Base-by-base conservation (phyloP, 2,113 vertebrate genomes). In the Ondatra zibethicus region DNA sequence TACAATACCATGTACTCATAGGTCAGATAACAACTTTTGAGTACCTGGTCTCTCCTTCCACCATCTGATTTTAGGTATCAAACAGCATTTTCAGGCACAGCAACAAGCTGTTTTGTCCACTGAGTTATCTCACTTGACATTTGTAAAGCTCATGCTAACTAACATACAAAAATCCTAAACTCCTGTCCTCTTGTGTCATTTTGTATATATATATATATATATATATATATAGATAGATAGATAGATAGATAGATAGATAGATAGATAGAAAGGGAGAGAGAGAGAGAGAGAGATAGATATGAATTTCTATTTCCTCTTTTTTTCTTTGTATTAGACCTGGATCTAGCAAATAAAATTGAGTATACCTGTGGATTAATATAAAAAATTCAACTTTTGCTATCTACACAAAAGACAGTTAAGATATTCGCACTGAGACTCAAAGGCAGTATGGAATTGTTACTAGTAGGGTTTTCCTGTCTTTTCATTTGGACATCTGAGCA, bases 1-100 rank as follows among this genome's bases (percentile, higher is more conserved):
- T 1, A 33, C 58, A 63, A 21, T 19, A 5, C 4, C 12, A 33
- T 65, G 2, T 23, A 13, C 2, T 2, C 33, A 11, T 5, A 66
- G 17, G 4, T 36, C 19, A 23, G 29, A 66, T 17, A 3, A 33
- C 5, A 47, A 13, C 16, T 33, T 66, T 47, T 17, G 42, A 47
- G 3, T 12, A 36, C 25, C 36, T 19, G 16, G 0, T 86, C 63
- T 86, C 19, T 36, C 27, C 25, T 85, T 42, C 42, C 2, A 68
- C 29, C 19, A 23, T 17, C 4, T 45, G 14, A 42, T 5, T 63
- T 65, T 11, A 68, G 31, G 16, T 7, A 68, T 23, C 14, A 50
- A 47, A 86, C 4, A 7, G 2, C 29, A 42, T 50, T 66, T 17
- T 36, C 3, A 66, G 29, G 10, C 2, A 1, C 23, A 29, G 19